These are phyloP conservation scores for Tylochromis polylepis DNA, from an alignment of 2,113 vertebrate genomes.

Conservation along the genomic window DNA sequence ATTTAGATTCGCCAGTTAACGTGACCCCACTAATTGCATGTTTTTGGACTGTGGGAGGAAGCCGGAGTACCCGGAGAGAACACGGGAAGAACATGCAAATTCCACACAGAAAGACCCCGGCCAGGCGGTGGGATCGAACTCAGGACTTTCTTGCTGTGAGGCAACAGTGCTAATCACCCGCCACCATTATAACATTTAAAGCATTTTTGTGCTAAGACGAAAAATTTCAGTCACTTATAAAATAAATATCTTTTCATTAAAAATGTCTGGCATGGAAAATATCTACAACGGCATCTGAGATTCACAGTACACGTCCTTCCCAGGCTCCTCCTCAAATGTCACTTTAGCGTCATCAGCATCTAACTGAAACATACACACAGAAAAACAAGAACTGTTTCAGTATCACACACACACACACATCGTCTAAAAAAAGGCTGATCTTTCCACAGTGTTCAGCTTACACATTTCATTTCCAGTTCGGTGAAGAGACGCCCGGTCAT, in stretches of 20 bases:
- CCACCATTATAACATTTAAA: too few relatives aligned
- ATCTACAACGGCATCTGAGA: constrained; percentile 83
- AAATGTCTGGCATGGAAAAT: not conserved
- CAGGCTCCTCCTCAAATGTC: constrained; percentile 83
- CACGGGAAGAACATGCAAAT: too few relatives aligned
- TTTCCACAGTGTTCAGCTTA: constrained; percentile 51
- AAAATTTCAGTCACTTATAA: constrained; percentile 2
- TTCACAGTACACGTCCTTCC: constrained; percentile 86
- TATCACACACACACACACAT: not conserved
- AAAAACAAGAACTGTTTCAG: not conserved
- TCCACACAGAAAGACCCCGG: too few relatives aligned
- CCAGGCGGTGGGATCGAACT: too few relatives aligned
- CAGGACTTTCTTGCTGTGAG: too few relatives aligned
- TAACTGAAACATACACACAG: constrained; percentile 71
- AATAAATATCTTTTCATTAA: constrained; percentile 19
- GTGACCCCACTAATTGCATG: too few relatives aligned
- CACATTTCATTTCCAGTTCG: constrained; percentile 85
- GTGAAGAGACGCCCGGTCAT: constrained; percentile 83
- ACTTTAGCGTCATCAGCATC: constrained; percentile 82
- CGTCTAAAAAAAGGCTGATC: not conserved
- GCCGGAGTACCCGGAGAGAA: too few relatives aligned
- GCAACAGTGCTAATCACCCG: too few relatives aligned
- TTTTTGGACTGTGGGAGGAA: too few relatives aligned
- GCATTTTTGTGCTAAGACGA: not conserved
- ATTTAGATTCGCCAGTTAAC: too few relatives aligned